Conservation (phyloP, 2,797 vertebrate species). For the Austrolebias charrua region DNA sequence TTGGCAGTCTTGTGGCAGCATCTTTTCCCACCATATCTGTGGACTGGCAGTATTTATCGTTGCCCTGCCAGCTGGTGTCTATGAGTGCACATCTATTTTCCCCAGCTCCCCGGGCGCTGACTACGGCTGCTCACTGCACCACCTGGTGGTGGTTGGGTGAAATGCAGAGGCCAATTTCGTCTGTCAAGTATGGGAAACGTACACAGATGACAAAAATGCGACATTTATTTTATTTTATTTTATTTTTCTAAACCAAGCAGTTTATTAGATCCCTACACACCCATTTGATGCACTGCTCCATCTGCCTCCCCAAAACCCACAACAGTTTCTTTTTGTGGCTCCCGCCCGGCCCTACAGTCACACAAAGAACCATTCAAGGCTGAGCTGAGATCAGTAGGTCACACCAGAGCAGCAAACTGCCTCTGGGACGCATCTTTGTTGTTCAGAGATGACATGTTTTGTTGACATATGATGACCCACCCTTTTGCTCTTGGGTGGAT, state of each 20-base stretch:
- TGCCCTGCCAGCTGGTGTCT: constrained; percentile 42
- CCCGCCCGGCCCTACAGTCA: constrained; percentile 23
- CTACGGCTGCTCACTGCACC: no score
- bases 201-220: no score
- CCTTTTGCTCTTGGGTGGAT: constrained; percentile 29
- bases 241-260: constrained; percentile 54
- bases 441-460: constrained; percentile 52
- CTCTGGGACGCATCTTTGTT: constrained; percentile 49
- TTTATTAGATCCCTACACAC: constrained; percentile 56
- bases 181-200: no score
- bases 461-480: constrained; percentile 55
- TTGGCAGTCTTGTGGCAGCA: background rate
- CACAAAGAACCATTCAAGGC: constrained; percentile 73
- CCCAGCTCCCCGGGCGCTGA: no score
- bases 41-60: constrained; percentile 42
- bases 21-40: constrained; percentile 35
- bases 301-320: constrained; percentile 58
- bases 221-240: no score
- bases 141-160: no score
- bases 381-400: constrained; percentile 51
- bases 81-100: no score
- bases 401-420: constrained; percentile 45
- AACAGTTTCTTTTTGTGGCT: constrained; percentile 54
- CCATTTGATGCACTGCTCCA: constrained; percentile 56
- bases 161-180: no score